Evolutionary conservation across 2,113 vertebrate genomes (phyloP), one percentile per base, ranked within the genome.

Genomic region (Xiphorhynchus elegans): DNA sequence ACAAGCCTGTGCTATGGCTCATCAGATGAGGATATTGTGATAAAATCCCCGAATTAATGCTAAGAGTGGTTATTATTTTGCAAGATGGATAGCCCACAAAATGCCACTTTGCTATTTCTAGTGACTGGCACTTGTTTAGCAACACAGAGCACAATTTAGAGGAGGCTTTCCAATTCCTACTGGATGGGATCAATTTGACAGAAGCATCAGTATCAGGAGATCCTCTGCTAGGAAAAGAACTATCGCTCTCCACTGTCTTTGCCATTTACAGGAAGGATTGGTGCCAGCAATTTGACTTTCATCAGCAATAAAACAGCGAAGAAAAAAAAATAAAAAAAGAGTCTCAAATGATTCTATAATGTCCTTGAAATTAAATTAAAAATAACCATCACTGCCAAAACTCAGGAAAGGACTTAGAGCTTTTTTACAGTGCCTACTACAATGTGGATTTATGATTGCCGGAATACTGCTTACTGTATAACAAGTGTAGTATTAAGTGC

Each of bases 401-500:
- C 92, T 90, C 87, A 66, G 88, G 50, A 84, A 92, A 96, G 95
- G 91, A 84, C 95, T 92, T 83, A 29, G 72, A 72, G 87, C 58
- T 93, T 94, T 92, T 95, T 97, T 84, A 94, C 93, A 84, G 84
- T 85, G 88, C 94, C 97, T 97, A 96, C 96, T 98, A 96, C 96
- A 96, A 93, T 95, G 96, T 95, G 95, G 95, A 97, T 98, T 97
- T 98, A 98, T 97, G 97, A 93, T 97, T 96, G 87, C 96, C 89
- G 95, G 96, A 97, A 98, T 96, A 96, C 96, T 97, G 93, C 96
- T 97, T 96, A 96, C 95, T 93, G 96, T 97, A 97, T 97, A 97
- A 97, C 97, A 98, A 98, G 96, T 97, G 90, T 97, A 94, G 93
- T 94, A 98, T 97, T 97, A 97, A 97, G 96, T 95, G 84, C 98